These are phyloP conservation scores for Marronus borbonicus DNA, from an alignment of 2,888 invertebrate genomes.

Conservation along the genomic window DNA sequence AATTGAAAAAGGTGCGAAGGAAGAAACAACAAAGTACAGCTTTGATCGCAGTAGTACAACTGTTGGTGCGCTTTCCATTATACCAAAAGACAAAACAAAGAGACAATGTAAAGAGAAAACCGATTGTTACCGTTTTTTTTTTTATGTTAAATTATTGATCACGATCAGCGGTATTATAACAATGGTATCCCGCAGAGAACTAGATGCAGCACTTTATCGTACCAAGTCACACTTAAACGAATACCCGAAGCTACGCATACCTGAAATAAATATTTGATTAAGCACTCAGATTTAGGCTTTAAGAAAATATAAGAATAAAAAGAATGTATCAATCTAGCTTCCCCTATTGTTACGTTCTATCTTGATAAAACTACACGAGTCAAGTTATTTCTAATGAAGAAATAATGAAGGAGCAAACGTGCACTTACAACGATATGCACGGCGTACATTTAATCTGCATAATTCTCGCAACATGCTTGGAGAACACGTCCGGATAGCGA, in stretches of 20 bases:
- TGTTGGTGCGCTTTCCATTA: conserved; percentile 9
- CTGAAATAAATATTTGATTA: conserved; percentile 31
- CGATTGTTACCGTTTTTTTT: conserved; percentile 16
- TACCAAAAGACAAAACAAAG: not conserved
- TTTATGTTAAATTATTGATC: conserved; percentile 33
- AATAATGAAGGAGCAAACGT: no score
- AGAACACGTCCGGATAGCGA: not conserved
- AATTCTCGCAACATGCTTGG: not conserved
- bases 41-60: conserved; percentile 4
- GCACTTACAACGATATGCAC: not conserved
- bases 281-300: not conserved
- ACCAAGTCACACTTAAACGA: conserved; percentile 15
- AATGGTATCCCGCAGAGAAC: conserved; percentile 31
- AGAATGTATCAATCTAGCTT: not conserved
- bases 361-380: no score
- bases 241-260: not conserved
- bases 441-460: not conserved
- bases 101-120: conserved; percentile 13
- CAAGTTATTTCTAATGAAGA: no score
- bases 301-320: not conserved
- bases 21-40: not conserved
- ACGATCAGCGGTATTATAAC: conserved; percentile 28
- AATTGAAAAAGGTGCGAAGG: not conserved
- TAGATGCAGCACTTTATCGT: conserved; percentile 20
- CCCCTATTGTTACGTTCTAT: not conserved